Base-by-base conservation (phyloP, 92 coral and sea anemone genomes). In the Parazoanthus atlanticus region DNA sequence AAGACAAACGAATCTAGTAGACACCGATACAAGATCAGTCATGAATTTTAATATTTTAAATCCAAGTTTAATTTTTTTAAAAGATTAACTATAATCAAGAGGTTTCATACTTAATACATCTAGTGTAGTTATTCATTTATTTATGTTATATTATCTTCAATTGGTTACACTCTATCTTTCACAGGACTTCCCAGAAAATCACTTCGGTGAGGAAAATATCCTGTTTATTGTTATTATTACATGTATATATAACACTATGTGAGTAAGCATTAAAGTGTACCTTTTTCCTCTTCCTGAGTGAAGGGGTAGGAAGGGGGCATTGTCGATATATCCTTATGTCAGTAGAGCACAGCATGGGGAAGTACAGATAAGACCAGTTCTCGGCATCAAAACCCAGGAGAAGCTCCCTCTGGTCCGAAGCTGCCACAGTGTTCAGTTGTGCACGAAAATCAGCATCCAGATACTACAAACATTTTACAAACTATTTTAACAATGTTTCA, bases 311-410 rank as follows among this genome's bases (percentile, higher is more conserved):
- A 21, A 94, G 88, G 32, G 95, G 94, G 69, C 91, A 86, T 43
- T 97, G 99, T 80, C 90, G 91, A 89, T 97, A 97, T 66, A 97
- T 87, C 31, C 99, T 95, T 19, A 97, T 83, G 69, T 97, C 99
- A 36, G 98, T 93, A 25, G 97, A 88, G 34, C 95, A 92, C 86
- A 97, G 93, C 74, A 94, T 86, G 2, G 99, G 99, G 61, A 97
- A 95, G 88, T 97, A 95, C 69, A 97, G 76, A 54, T 94, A 97
- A 0, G 97, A 88, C 61, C 91, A 92, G 91, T 91, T 93, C 32
- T 89, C 93, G 9, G 89, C 94, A 89, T 95, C 98, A 79, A 52
- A 47, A 10, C 99, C 99, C 69, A 97, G 93, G 25, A 91, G 74
- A 40, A 93, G 91, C 52, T 95, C 97, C 52, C 95, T 86, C 76